Conservation (phyloP, 2,113 vertebrate genomes). For the Melospiza georgiana region DNA sequence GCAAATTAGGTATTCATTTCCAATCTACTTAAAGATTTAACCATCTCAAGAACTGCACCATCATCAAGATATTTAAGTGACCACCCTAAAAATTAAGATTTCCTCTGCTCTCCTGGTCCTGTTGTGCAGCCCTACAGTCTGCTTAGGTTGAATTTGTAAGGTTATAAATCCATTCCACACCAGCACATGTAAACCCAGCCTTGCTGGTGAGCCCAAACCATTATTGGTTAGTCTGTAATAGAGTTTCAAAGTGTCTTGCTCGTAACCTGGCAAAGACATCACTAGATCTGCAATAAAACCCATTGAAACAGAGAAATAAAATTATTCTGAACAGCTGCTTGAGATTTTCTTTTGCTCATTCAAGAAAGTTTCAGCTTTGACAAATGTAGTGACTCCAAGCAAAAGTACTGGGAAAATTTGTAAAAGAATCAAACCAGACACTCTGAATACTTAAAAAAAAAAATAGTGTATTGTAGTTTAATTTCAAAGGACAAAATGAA, state of each 20-base stretch:
- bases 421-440: neutral
- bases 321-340: neutral
- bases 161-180: neutral
- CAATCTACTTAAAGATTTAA: neutral
- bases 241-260: neutral
- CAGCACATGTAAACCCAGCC: neutral
- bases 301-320: neutral
- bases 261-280: neutral
- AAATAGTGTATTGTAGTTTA: neutral
- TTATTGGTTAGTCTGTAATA: neutral
- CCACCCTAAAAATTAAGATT: neutral
- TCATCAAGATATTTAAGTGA: neutral
- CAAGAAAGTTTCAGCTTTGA: neutral
- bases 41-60: neutral
- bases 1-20: neutral
- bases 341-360: slow-evolving; percentile 9
- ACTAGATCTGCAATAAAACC: neutral
- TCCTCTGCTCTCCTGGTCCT: neutral
- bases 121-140: neutral
- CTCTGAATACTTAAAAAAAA: neutral
- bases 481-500: neutral
- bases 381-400: neutral
- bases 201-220: neutral
- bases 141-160: neutral
- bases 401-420: neutral